Evolutionary conservation across 2,797 vertebrate species (phyloP).

Genomic region (Spinus olivaceus): DNA sequence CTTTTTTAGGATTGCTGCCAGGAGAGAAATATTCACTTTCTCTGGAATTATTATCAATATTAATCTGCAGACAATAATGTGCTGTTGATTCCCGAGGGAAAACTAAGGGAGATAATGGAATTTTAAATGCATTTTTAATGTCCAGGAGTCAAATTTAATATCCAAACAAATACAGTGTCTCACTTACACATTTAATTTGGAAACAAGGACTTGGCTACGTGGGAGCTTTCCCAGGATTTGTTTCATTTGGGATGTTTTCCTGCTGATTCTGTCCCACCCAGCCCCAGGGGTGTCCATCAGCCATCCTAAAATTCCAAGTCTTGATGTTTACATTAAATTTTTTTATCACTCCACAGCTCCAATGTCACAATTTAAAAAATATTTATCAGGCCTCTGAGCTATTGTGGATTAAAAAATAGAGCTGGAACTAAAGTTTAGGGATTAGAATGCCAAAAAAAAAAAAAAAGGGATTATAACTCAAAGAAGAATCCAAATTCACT

Average conservation of each 20-base stretch:
- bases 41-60: background rate
- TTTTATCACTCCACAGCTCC: background rate
- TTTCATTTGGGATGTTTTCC: background rate
- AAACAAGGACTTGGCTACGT: background rate
- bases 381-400: background rate
- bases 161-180: background rate
- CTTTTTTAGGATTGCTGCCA: background rate
- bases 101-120: background rate
- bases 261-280: background rate
- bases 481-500: background rate
- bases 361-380: background rate
- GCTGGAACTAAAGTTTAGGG: background rate
- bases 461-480: background rate
- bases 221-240: background rate
- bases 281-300: fast-evolving
- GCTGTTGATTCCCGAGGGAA: background rate
- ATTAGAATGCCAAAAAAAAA: background rate
- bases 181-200: background rate
- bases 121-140: constrained; percentile 35
- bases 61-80: background rate
- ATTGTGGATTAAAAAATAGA: background rate
- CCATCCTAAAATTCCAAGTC: background rate
- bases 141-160: background rate
- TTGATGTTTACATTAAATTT: background rate
- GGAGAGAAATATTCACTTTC: background rate